Evolutionary conservation across 2,888 invertebrate genomes (phyloP), one percentile per base, ranked within the genome.

Genomic region (Drosophila differens): DNA sequence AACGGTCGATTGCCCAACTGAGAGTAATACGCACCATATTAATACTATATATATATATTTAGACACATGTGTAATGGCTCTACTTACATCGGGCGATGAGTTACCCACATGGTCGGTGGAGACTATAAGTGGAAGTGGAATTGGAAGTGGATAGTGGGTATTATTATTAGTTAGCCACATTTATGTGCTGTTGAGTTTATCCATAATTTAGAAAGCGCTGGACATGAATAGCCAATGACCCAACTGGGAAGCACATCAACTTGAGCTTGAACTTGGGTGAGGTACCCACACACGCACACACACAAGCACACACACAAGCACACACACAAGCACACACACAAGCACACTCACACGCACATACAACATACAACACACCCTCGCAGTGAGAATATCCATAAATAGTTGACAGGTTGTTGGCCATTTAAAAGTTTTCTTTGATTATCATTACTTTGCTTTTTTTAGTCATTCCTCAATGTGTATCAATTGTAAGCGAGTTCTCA

Each of bases 1-100:
- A 84, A 72, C 6, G 79, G 87, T 25, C 91, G 91, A 67, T 82
- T 86, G 79, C 86, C 89, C 67, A 89, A 74, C 92, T 92, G 62
- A 32, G 70, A 59, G 7, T 54, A 71, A 65, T 12, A 49, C 5
- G 68, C 22, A 47, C 16, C 1, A 72, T 19, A 37, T 54, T 22
- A 59, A n/a, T 52, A 16, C 25, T 47, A 60, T 63, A 67, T 54
- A 58, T 78, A 59, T 25, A n/a, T 30, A 33, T 49, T 47, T 47
- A 2, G 10, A 14, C 47, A 28, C 12, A 25, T 61, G 49, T 25
- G 22, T 60, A 28, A 63, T 59, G 25, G 57, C 22, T 63, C n/a
- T 70, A 83, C 91, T 91, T 89, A 92, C 92, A 62, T 92, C 92
- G 64, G 92, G 91, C 57, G 89, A 89, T 68, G 92, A 91, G 81